Conservation (phyloP, 2,797 vertebrate species). For the Moxostoma hubbsi region DNA sequence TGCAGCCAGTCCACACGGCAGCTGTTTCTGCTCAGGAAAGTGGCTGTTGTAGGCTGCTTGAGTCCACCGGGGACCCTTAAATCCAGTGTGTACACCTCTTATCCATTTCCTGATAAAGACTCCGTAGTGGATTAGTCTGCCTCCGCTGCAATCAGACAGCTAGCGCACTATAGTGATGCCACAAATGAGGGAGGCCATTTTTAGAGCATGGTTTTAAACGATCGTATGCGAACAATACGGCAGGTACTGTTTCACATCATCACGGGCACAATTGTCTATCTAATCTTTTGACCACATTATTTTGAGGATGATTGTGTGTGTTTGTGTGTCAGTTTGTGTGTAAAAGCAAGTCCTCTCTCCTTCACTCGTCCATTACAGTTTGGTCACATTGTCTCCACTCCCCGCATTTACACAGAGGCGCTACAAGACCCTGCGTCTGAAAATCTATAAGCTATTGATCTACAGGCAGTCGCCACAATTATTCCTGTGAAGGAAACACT, state of each 20-base stretch:
- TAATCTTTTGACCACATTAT: constrained; percentile 35
- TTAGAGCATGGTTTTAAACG: background rate
- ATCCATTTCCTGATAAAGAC: constrained; percentile 54
- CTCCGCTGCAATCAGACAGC: constrained; percentile 32
- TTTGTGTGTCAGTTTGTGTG: constrained; percentile 28
- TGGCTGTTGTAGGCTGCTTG: constrained; percentile 65
- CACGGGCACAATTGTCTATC: constrained; percentile 7
- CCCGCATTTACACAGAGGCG: constrained; percentile 88
- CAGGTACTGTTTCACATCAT: background rate
- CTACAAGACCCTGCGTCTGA: constrained; percentile 90
- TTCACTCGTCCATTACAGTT: constrained; percentile 89
- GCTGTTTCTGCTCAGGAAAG: constrained; percentile 66
- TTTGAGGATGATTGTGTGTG: constrained; percentile 16
- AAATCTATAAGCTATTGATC: constrained; percentile 93
- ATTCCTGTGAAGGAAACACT: constrained; percentile 93
- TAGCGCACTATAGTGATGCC: constrained; percentile 24
- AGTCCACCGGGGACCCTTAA: constrained; percentile 67
- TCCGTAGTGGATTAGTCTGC: constrained; percentile 56
- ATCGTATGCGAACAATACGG: too few relatives aligned
- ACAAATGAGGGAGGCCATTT: constrained; percentile 32
- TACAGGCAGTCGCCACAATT: constrained; percentile 90
- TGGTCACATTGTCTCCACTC: constrained; percentile 86
- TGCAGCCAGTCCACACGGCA: constrained; percentile 61
- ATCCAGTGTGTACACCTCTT: constrained; percentile 58
- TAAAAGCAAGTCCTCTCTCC: constrained; percentile 47